A percentile compares a stretch with the other conserved stretches of the same genome.
Conservation (phyloP, 1,140 invertebrate genomes). For the Apis dorsata region DNA sequence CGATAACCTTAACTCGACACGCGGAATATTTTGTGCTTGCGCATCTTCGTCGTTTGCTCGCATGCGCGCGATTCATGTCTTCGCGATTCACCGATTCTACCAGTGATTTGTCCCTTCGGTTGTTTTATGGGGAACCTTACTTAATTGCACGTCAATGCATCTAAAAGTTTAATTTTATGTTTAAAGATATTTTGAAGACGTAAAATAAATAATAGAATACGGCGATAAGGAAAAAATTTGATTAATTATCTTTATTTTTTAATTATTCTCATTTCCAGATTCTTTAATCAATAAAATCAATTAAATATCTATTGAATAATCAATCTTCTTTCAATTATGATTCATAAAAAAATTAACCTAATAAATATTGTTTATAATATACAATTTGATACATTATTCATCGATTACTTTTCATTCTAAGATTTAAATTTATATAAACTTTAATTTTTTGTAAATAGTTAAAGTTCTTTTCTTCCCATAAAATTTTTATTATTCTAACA, state of each 20-base stretch:
- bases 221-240: neutral
- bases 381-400: neutral
- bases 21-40: slow-evolving; percentile 28
- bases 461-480: neutral
- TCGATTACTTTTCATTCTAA: neutral
- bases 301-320: neutral
- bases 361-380: neutral
- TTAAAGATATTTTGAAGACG: neutral
- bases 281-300: too few relatives aligned
- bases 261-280: too few relatives aligned
- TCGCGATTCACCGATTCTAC: slow-evolving; percentile 31
- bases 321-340: neutral
- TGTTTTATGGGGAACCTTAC: slow-evolving; percentile 21
- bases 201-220: neutral
- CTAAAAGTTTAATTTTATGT: neutral
- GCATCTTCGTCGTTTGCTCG: slow-evolving; percentile 28
- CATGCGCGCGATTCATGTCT: slow-evolving; percentile 5
- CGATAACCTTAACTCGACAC: slow-evolving; percentile 39
- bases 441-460: neutral
- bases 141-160: slow-evolving; percentile 8
- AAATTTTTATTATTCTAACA: neutral
- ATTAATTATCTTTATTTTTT: too few relatives aligned
- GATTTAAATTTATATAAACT: neutral
- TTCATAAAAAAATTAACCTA: neutral
- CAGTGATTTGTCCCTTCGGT: slow-evolving; percentile 13